Conservation (phyloP, 2,888 invertebrate genomes). For the Thalpophila matura region DNA sequence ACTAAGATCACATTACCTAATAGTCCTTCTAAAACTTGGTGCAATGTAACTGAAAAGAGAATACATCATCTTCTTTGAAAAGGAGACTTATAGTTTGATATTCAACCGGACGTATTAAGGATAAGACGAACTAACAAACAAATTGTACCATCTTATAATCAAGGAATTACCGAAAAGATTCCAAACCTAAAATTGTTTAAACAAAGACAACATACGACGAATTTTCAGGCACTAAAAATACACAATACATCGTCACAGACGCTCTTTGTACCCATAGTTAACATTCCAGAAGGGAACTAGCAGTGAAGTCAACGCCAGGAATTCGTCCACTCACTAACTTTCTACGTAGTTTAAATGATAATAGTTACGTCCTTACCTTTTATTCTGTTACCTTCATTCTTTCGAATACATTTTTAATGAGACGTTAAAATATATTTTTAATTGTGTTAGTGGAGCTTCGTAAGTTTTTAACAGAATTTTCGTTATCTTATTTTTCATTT, state of each 20-base stretch:
- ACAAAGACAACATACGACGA: slow-evolving; percentile 43
- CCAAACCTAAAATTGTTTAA: slow-evolving; percentile 28
- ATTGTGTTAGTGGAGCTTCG: neutral
- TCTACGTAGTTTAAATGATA: slow-evolving; percentile 70
- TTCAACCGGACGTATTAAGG: no score
- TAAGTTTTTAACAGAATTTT: no score
- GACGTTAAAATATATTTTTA: slow-evolving; percentile 28
- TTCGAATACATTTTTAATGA: slow-evolving; percentile 33
- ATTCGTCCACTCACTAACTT: slow-evolving; percentile 61
- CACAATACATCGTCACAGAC: slow-evolving; percentile 30
- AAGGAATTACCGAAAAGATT: slow-evolving; percentile 2
- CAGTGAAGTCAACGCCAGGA: slow-evolving; percentile 47
- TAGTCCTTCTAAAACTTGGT: no score
- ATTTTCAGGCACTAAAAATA: slow-evolving; percentile 51
- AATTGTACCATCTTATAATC: neutral
- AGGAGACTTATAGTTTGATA: no score
- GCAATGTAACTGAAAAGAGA: no score
- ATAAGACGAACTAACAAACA: no score
- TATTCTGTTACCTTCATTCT: slow-evolving; percentile 51
- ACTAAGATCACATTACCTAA: no score
- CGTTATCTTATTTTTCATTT: neutral
- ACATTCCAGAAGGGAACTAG: slow-evolving; percentile 67
- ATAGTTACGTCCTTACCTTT: slow-evolving; percentile 56
- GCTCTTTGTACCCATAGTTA: slow-evolving; percentile 74
- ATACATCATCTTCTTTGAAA: no score